These are phyloP conservation scores for Corythornis cristatus DNA, from an alignment of 2,113 vertebrate genomes.

Conservation along the genomic window DNA sequence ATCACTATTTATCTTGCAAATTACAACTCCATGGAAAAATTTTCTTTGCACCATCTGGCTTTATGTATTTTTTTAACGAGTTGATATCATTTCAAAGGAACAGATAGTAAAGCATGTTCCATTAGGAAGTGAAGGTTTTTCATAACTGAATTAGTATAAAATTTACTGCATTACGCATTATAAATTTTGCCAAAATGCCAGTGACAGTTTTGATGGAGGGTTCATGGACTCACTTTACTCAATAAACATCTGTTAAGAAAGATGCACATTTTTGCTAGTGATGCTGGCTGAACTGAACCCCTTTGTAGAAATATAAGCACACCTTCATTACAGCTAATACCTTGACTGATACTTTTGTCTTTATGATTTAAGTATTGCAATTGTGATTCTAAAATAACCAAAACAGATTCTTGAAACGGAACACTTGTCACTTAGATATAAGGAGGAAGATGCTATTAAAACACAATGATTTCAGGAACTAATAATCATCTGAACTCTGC, in stretches of 20 bases:
- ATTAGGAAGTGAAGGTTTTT: background rate
- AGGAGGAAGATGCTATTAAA: background rate
- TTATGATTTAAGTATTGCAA: background rate
- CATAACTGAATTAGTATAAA: background rate
- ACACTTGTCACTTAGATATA: background rate
- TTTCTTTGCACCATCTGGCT: conserved; percentile 23
- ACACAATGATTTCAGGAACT: background rate
- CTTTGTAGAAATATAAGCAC: background rate
- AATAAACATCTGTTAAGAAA: background rate
- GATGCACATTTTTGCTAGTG: background rate
- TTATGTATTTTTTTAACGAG: conserved; percentile 32
- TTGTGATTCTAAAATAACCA: background rate
- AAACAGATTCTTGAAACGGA: background rate
- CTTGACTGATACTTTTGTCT: background rate
- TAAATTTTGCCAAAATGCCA: background rate
- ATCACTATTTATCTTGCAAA: conserved; percentile 45
- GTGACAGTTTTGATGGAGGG: background rate
- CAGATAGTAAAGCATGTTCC: background rate
- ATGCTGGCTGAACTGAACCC: background rate
- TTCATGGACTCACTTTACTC: background rate
- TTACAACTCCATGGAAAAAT: conserved; percentile 11
- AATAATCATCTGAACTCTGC: background rate
- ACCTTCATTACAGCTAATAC: background rate
- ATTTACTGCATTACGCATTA: background rate
- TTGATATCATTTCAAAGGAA: background rate